Evolutionary conservation across 37 sponge, comb jelly and placozoan genomes (phyloP).

Genomic region (Chondrilla cf. caribensis): DNA sequence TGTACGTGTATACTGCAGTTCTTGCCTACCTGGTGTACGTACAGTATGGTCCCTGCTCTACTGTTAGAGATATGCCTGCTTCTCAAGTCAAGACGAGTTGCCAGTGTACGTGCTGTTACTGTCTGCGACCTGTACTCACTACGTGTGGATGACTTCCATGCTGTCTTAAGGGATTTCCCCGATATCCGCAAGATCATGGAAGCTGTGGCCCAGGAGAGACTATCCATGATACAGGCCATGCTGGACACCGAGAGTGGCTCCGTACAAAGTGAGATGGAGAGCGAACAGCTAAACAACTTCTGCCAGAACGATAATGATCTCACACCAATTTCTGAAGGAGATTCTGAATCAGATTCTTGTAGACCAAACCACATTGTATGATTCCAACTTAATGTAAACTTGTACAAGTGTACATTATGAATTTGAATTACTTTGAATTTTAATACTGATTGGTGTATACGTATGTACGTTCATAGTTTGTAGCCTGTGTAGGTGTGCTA

Average conservation of each 20-base stretch:
- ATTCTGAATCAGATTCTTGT: background rate
- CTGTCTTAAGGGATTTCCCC: conserved; percentile 47
- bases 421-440: too few species aligned
- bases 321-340: conserved; percentile 9
- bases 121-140: conserved; percentile 31
- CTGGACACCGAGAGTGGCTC: background rate
- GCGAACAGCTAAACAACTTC: background rate
- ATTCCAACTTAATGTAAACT: background rate
- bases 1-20: too few species aligned
- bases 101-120: conserved; percentile 42
- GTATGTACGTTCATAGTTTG: too few species aligned
- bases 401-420: too few species aligned
- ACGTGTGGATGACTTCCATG: conserved; percentile 28
- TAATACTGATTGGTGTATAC: too few species aligned
- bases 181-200: conserved; percentile 41
- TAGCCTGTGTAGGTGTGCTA: too few species aligned
- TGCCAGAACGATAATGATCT: background rate
- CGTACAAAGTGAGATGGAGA: background rate
- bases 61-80: conserved; percentile 56
- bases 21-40: too few species aligned
- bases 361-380: background rate
- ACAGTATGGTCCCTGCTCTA: too few species aligned
- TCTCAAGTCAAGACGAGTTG: conserved; percentile 25
- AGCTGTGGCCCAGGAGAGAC: conserved; percentile 30
- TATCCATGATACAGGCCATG: conserved; percentile 20